Evolutionary conservation across 2,888 invertebrate genomes (phyloP), one percentile per base, ranked within the genome.

Genomic region (Cheilosia vulpina): DNA sequence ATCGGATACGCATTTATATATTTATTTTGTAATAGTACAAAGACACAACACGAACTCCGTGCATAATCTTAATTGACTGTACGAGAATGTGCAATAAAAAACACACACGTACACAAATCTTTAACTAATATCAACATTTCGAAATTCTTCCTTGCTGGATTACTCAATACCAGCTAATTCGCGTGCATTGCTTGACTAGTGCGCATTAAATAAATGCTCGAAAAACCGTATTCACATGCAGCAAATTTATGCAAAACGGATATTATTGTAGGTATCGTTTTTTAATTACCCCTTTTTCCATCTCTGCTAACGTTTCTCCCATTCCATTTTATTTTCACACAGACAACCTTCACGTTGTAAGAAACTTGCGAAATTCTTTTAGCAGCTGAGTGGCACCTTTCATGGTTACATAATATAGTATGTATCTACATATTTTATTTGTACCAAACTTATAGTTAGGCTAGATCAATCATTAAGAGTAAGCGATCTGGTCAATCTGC

Each of bases 241-340:
- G 72, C 21, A 78, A 83, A 79, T 79, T 75, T 79, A 84, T 84
- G 69, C 84, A 79, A 79, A 83, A 84, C 65, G 75, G 60, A 57
- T 65, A 45, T 78, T 65, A 71, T 79, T 43, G 38, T 38, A n/a
- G n/a, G n/a, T n/a, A 24, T 60, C 60, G 53, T 62, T 69, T 83
- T 73, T 84, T 84, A 75, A 75, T 75, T 79, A 71, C 58, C 34
- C 31, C 24, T 63, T 73, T 38, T 69, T 63, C 47, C 38, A 52
- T 72, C 34, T 68, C 27, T 57, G 41, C 47, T 68, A 45, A 45
- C 62, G 47, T 24, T 73, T 50, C 57, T 72, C 60, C 72, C 60
- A 82, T 73, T 73, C 47, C 27, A 63, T 50, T 68, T 21, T 52
- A 27, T 66, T 73, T 75, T 63, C 71, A 60, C 66, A 66, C 41